Conservation (phyloP, 2,113 vertebrate genomes). For the Varanus komodoensis region DNA sequence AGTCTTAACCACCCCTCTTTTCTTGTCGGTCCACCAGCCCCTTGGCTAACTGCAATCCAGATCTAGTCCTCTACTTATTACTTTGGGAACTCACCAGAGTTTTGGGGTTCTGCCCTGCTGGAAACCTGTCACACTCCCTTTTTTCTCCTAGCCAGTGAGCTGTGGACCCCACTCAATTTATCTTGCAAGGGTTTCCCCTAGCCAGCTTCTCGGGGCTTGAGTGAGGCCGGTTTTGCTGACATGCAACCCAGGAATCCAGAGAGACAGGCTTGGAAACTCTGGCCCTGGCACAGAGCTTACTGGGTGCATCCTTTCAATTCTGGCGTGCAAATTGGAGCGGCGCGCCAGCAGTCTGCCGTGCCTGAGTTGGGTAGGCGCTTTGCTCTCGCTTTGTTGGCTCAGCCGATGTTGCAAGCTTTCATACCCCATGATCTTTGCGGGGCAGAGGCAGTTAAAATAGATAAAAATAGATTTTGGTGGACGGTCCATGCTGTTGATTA, state of each 20-base stretch:
- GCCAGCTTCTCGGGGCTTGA: neutral
- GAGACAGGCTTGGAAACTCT: too few relatives aligned
- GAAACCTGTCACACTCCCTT: neutral
- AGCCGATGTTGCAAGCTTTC: neutral
- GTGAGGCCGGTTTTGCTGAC: neutral
- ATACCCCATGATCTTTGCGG: neutral
- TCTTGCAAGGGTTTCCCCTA: neutral
- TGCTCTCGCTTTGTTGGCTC: neutral
- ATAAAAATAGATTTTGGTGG: slow-evolving; percentile 11
- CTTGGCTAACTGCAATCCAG: too few relatives aligned
- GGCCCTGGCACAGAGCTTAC: neutral
- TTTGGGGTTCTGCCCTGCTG: neutral
- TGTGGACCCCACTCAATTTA: fast-evolving
- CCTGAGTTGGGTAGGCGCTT: neutral
- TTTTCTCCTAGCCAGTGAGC: fast-evolving
- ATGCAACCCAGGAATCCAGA: neutral
- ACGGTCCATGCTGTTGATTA: neutral
- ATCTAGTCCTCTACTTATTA: neutral
- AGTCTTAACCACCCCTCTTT: too few relatives aligned
- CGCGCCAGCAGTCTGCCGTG: neutral
- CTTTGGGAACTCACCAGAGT: neutral
- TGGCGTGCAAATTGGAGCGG: neutral
- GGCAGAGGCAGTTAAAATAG: neutral
- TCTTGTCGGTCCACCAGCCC: too few relatives aligned
- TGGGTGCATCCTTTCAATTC: neutral